These are phyloP conservation scores for Ornithoptera alexandrae DNA, from an alignment of 2,888 invertebrate genomes.

Conservation along the genomic window DNA sequence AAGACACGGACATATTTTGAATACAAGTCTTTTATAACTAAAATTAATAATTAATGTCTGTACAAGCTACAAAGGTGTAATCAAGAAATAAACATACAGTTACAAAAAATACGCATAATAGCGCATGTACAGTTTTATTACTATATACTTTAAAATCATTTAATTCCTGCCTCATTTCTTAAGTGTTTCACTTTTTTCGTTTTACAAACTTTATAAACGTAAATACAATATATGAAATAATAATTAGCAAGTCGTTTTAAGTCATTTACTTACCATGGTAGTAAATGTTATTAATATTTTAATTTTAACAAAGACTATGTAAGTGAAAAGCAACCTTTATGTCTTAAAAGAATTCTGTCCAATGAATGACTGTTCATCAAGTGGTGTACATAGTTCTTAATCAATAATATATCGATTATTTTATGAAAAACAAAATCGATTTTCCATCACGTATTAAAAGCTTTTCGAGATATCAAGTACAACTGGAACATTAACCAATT, in stretches of 20 bases:
- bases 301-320: neutral
- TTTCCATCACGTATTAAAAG: neutral
- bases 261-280: neutral
- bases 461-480: neutral
- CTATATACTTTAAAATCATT: neutral
- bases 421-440: neutral
- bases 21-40: too few species aligned
- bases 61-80: too few species aligned
- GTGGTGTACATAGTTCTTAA: neutral
- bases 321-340: conserved; percentile 4
- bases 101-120: too few species aligned
- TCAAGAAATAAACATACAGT: too few species aligned
- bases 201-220: neutral
- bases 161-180: neutral
- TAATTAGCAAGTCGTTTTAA: neutral
- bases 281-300: neutral
- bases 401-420: neutral
- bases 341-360: neutral
- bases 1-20: too few species aligned
- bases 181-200: neutral
- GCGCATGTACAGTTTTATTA: too few species aligned
- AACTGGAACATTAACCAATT: neutral
- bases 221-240: too few species aligned
- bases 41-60: too few species aligned
- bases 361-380: neutral